These are phyloP conservation scores for Hydrocynus forskahlii DNA, from an alignment of 2,797 vertebrate species.

Conservation along the genomic window DNA sequence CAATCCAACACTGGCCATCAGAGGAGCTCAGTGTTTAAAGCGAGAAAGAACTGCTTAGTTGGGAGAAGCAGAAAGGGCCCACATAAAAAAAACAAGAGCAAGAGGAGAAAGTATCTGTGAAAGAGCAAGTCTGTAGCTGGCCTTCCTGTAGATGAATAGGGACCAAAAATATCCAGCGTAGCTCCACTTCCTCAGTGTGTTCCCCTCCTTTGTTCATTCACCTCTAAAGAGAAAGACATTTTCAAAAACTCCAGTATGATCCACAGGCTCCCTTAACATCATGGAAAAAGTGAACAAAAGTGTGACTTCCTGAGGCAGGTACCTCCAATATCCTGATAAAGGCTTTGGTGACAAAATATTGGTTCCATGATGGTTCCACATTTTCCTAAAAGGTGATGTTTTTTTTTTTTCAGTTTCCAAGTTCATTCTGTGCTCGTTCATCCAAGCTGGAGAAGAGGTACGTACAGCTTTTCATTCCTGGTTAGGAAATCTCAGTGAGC, in stretches of 20 bases:
- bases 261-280: neutral
- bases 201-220: slow-evolving; percentile 20
- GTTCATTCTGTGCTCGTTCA: neutral
- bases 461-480: neutral
- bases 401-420: neutral
- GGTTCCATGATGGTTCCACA: neutral
- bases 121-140: slow-evolving; percentile 16
- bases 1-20: slow-evolving; percentile 64
- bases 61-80: neutral
- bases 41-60: neutral
- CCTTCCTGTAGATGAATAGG: slow-evolving; percentile 53
- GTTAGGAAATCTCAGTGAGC: neutral
- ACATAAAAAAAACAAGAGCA: neutral
- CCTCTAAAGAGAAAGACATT: slow-evolving; percentile 11
- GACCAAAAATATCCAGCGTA: slow-evolving; percentile 59
- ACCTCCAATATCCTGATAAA: neutral
- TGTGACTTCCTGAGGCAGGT: neutral
- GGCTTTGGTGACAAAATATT: neutral
- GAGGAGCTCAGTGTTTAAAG: neutral
- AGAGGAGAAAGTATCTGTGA: slow-evolving; percentile 35
- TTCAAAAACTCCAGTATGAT: slow-evolving; percentile 4
- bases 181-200: slow-evolving; percentile 52
- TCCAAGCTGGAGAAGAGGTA: neutral
- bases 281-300: neutral
- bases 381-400: neutral